Conservation (phyloP, 1,140 invertebrate genomes). For the Penaeus japonicus region DNA sequence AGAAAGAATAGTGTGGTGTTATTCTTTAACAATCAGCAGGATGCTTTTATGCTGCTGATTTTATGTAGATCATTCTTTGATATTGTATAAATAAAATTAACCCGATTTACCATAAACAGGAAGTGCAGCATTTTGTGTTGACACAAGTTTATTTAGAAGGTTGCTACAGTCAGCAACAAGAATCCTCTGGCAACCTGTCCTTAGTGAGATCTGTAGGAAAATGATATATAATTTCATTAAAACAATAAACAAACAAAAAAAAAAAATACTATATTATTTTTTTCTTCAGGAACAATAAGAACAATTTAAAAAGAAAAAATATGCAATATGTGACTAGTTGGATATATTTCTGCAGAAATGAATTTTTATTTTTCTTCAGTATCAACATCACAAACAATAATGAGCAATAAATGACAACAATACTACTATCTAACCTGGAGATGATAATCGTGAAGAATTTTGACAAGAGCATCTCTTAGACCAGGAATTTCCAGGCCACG, state of each 20-base stretch:
- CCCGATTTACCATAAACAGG: slow-evolving; percentile 30
- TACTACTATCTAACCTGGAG: slow-evolving; percentile 22
- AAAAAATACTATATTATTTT: too few relatives aligned
- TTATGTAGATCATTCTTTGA: background rate
- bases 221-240: background rate
- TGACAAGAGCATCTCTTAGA: slow-evolving; percentile 45
- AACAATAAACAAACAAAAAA: background rate
- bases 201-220: slow-evolving; percentile 20
- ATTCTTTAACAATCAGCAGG: too few relatives aligned
- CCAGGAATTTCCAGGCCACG: slow-evolving; percentile 51
- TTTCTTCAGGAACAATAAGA: too few relatives aligned
- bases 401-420: background rate
- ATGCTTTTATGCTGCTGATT: too few relatives aligned
- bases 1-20: too few relatives aligned
- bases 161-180: slow-evolving; percentile 25
- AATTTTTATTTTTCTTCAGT: background rate
- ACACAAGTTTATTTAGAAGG: slow-evolving; percentile 18
- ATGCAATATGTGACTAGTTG: too few relatives aligned
- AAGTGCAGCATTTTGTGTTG: slow-evolving; percentile 18
- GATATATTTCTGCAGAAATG: background rate
- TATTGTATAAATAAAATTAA: background rate
- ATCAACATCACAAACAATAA: background rate
- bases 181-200: slow-evolving; percentile 43
- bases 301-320: too few relatives aligned
- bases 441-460: slow-evolving; percentile 54